Conservation (phyloP, 1,140 invertebrate species). For the Cyclargus thomasi region DNA sequence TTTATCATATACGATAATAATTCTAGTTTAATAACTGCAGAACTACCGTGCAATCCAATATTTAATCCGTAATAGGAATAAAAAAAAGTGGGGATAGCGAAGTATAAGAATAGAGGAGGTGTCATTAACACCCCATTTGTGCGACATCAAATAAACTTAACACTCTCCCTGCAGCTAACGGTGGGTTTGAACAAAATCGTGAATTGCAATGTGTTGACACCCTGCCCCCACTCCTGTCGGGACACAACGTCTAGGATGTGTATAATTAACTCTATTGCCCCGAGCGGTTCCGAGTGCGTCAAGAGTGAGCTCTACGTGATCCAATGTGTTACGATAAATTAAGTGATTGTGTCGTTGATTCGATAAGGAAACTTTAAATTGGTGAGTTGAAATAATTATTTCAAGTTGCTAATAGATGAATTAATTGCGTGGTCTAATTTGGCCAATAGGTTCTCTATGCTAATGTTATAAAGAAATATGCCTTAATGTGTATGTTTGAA, state of each 20-base stretch:
- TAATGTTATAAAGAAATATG: no score
- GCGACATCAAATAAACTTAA: constrained; percentile 19
- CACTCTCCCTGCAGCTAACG: background rate
- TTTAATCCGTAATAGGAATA: background rate
- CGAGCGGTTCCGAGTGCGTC: constrained; percentile 35
- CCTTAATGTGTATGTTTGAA: no score
- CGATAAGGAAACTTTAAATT: background rate
- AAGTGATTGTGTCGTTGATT: constrained; percentile 16
- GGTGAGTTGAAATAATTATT: background rate
- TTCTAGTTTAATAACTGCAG: background rate
- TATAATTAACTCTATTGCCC: constrained; percentile 39
- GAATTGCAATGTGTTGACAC: constrained; percentile 22
- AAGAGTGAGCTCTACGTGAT: constrained; percentile 27
- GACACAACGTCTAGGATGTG: constrained; percentile 31
- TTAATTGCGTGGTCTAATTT: no score
- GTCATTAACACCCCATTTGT: background rate
- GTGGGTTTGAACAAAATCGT: constrained; percentile 29
- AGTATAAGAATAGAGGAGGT: background rate
- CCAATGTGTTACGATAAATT: constrained; percentile 14
- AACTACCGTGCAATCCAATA: background rate
- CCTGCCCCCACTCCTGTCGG: constrained; percentile 39
- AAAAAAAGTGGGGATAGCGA: background rate
- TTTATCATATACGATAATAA: background rate
- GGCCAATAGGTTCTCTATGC: no score
- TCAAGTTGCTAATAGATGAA: no score